phyloP scores from a whole-genome alignment of 1,140 invertebrate species.

The Pectinophora gossypiella region DNA sequence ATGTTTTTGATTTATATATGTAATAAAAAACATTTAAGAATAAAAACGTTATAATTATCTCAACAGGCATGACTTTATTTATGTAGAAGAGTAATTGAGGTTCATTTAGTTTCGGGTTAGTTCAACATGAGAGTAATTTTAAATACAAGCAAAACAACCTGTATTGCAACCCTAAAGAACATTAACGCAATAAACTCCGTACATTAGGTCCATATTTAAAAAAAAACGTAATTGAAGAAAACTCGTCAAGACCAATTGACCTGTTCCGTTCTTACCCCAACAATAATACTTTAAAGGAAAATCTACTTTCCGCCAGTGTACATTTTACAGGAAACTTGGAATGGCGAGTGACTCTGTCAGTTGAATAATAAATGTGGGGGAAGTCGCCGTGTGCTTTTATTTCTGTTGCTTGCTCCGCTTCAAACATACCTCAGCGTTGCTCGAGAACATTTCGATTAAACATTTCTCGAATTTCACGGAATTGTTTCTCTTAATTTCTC shows the following conservation, averaged over 20 bases:
- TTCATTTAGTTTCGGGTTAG: too few relatives aligned
- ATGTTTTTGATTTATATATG: too few relatives aligned
- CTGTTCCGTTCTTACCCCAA: slow-evolving; percentile 17
- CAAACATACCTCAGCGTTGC: slow-evolving; percentile 12
- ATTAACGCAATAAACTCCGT: too few relatives aligned
- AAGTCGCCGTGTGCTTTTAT: slow-evolving; percentile 39
- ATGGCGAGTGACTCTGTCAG: slow-evolving; percentile 42
- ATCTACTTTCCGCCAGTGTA: slow-evolving; percentile 25
- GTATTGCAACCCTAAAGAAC: too few relatives aligned
- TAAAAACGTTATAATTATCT: too few relatives aligned
- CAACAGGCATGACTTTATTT: too few relatives aligned
- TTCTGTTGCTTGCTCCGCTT: slow-evolving; percentile 22
- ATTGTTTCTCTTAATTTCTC: background rate
- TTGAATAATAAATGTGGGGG: slow-evolving; percentile 45
- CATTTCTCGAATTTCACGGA: background rate
- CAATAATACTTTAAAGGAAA: slow-evolving; percentile 39
- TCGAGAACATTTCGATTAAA: slow-evolving; percentile 10
- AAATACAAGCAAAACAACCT: too few relatives aligned
- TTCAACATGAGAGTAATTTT: too few relatives aligned
- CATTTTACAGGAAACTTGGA: slow-evolving; percentile 35
- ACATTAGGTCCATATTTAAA: too few relatives aligned
- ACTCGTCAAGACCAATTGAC: background rate
- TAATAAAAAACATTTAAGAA: too few relatives aligned
- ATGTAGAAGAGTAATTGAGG: too few relatives aligned
- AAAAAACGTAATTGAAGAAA: too few relatives aligned